Evolutionary conservation across 2,113 vertebrate species (phyloP), one percentile per base, ranked within the genome.

Genomic region (Brachyistius frenatus): DNA sequence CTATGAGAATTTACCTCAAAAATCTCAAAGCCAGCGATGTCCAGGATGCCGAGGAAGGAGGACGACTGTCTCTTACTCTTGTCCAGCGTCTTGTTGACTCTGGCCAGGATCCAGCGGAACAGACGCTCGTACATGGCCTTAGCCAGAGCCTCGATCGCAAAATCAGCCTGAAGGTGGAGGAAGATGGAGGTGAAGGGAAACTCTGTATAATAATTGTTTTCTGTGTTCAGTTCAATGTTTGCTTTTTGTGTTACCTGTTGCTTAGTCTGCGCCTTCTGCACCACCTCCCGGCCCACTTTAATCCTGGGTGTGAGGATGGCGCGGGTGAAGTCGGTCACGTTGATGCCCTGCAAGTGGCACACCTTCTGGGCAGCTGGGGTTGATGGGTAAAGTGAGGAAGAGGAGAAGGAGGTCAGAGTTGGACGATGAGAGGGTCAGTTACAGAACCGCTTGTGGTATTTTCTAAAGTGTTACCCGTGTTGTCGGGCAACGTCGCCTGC

Each of bases 251-350:
- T 57, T 70, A 98, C 98, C 96, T 99, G 98, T 77, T 99, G 97
- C 88, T 99, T 99, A 62, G 97, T 99, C 93, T 99, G 98, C 4
- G 97, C 97, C 91, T 99, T 99, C 94, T 99, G 98, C 11, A 99
- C 97, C 53, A 98, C 94, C 37, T 99, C 98, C 60, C 98, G 86
- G 39, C 97, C 98, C 1, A 99, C 98, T 91, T 99, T 99, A 88
- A 99, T 99, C 14, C 97, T 93, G 6, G 98, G 98, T 0, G 96
- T 98, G 58, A 99, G 95, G 83, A 99, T 96, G 75, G 96, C 92
- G 37, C 97, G 94, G 73, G 96, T 97, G 92, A 99, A 99, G 88
- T 99, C 97, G 0, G 96, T 98, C 88, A 99, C 96, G 0, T 97
- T 98, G 83, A 99, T 98, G 35, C 97, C 97, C 93, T 96, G 95